A percentile compares a stretch with the other conserved stretches of the same genome.
Evolutionary conservation across 2,888 invertebrate species (phyloP).

Genomic region (Acleris literana): DNA sequence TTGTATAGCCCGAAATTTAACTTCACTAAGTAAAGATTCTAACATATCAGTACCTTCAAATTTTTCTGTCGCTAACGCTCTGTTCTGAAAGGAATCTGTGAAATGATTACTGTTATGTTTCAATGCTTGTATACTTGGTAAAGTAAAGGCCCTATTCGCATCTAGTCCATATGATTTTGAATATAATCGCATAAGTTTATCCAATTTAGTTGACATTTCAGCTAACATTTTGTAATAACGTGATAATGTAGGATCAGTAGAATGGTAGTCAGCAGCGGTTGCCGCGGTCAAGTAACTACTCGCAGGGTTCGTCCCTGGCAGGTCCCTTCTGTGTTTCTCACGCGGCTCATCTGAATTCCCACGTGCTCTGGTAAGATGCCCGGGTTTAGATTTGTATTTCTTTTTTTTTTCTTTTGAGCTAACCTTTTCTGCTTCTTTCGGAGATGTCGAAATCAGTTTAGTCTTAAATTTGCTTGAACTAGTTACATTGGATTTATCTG

Average conservation of each 20-base stretch:
- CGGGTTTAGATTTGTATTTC: background rate
- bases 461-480: no score
- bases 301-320: background rate
- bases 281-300: no score
- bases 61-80: background rate
- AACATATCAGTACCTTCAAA: constrained; percentile 53
- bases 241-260: background rate
- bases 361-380: no score
- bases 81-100: no score
- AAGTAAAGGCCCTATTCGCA: background rate
- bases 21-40: constrained; percentile 58
- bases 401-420: background rate
- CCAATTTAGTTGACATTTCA: constrained; percentile 15
- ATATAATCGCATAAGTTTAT: constrained; percentile 1
- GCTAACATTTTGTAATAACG: constrained; percentile 5
- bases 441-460: no score
- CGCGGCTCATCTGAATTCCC: no score
- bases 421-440: no score
- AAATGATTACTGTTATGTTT: background rate
- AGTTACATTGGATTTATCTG: no score
- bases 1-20: constrained; percentile 56
- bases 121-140: background rate
- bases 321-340: background rate
- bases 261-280: no score
- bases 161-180: background rate